Base-by-base conservation (phyloP, 2,888 invertebrate species). In the Troides aeacus region DNA sequence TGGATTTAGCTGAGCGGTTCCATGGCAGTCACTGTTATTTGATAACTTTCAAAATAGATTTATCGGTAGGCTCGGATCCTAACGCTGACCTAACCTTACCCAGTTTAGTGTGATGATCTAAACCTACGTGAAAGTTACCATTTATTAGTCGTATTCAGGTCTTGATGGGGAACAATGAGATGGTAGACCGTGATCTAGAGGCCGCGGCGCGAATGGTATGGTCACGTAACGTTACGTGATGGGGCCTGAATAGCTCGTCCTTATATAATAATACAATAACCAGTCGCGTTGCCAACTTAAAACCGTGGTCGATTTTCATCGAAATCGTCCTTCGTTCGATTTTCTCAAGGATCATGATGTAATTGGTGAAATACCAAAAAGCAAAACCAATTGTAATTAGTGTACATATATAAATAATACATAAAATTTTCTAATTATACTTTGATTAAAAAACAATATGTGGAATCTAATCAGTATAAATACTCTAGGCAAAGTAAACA, bases 201-300 rank as follows among this genome's bases (percentile, higher is more conserved):
- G 59, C 59, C 70, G 56, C 30, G 18, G 8, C 64, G 42, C 0
- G 53, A 66, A 70, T 66, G 70, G 70, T 18, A n/a, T n/a, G 68
- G 66, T 69, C 77, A 75, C 77, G 77, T 77, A 76, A 58, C 24
- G 63, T 74, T 75, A 73, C 75, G 75, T 72, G 71, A 73, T 69
- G 70, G 21, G 42, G 18, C 70, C 68, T 67, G 53, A 65, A 50
- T 66, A 70, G 39, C 50, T 3, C 17, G 62, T 39, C 56, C 66
- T 66, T 46, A 62, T 70, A 70, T 50, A 66, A 70, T 61, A 66
- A 23, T 64, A 69, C 46, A 69, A 69, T 60, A 36, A 61, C 39
- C 60, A 60, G 70, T n/a, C 30, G 18, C 39, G 30, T 18, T 70
- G 70, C 70, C 66, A 70, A 64, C 24, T 60, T 24, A 23, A 46